Conservation (phyloP, 2,113 vertebrate species). For the Chloropsis cyanopogon region DNA sequence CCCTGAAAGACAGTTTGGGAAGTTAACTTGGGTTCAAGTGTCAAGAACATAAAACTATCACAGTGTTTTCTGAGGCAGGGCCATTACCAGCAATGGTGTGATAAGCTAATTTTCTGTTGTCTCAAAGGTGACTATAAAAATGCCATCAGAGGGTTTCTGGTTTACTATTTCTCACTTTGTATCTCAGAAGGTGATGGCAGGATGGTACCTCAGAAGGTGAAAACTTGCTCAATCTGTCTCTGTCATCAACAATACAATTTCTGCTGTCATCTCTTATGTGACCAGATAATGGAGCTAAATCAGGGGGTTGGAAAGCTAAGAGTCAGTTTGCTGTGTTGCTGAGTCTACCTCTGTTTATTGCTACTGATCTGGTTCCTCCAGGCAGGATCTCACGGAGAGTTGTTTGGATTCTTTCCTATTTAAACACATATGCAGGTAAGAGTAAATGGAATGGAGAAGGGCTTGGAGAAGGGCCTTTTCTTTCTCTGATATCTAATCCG, state of each 20-base stretch:
- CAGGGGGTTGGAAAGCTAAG: neutral
- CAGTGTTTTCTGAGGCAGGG: neutral
- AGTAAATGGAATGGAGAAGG: neutral
- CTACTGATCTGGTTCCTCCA: neutral
- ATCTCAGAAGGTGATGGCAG: neutral
- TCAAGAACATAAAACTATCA: neutral
- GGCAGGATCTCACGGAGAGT: neutral
- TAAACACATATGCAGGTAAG: neutral
- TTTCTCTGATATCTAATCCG: slow-evolving; percentile 32
- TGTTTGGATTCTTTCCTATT: neutral
- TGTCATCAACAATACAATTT: neutral
- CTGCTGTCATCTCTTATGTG: neutral
- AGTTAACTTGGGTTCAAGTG: neutral
- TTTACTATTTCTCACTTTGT: neutral
- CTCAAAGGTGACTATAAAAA: neutral
- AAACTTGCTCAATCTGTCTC: neutral
- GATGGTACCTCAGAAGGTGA: neutral
- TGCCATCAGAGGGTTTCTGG: neutral
- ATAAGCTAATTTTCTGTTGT: neutral
- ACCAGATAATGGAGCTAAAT: neutral
- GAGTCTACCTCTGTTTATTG: neutral
- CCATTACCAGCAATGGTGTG: neutral
- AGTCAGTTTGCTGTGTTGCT: neutral
- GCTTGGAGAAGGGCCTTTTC: neutral
- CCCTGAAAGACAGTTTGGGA: neutral